Base-by-base conservation (phyloP, 2,888 invertebrate species). In the Xestia sexstrigata region DNA sequence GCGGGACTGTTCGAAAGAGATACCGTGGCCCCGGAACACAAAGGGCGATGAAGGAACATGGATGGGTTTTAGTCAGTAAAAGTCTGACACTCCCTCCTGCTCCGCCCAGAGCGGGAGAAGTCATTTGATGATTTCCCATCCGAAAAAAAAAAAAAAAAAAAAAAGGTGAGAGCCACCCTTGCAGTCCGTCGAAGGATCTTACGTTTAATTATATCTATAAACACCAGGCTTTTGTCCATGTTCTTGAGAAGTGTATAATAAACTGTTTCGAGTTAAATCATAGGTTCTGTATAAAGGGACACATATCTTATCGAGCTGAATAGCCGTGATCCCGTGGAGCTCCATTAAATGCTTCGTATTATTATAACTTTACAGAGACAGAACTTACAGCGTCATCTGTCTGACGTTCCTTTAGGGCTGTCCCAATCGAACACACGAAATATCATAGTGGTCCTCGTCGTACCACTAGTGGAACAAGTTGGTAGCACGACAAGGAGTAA, bases 381-480 rank as follows among this genome's bases (percentile, higher is more conserved):
- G 78, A 84, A 87, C 79, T 78, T 67, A 80, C 87, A 35, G 70
- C 84, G 87, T 84, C 87, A 88, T 88, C 82, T 88, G 88, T 68
- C 42, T 47, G 65, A 72, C 63, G 74, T 65, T 80, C 23, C 11
- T 11, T 8, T 62, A 86, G 85, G 87, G 88, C 30, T 87, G 80
- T 5, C 69, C 35, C 0, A 23, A 39, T 1, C 7, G 8, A 20
- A n/a, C 5, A 35, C 4, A n/a, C n/a, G 1, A 26, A 5, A 42
- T 7, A 6, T 0, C 7, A 42, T 30, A 2, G 15, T 65, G 17
- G 23, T n/a, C n/a, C n/a, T n/a, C n/a, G n/a, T n/a, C n/a, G n/a
- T n/a, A n/a, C n/a, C n/a, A n/a, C n/a, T n/a, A n/a, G n/a, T n/a
- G n/a, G n/a, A n/a, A n/a, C n/a, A n/a, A n/a, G n/a, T n/a, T n/a